phyloP scores from a whole-genome alignment of 2,113 vertebrate species.

The Myxocyprinus asiaticus region DNA sequence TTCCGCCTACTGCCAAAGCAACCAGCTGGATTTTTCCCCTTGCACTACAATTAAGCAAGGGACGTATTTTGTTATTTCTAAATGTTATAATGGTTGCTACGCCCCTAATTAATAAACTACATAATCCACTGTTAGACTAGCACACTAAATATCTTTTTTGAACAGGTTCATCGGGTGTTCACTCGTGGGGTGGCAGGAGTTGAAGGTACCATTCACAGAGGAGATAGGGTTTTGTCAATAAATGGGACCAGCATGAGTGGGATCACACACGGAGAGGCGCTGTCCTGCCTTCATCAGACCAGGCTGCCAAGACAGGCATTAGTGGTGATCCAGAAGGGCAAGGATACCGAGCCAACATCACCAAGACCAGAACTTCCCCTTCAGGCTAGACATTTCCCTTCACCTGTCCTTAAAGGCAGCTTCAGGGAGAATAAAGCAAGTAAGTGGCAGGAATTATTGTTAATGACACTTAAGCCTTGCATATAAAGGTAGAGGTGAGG shows the following conservation, averaged over 20 bases:
- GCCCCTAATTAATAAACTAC: too few species aligned
- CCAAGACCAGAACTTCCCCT: constrained; percentile 62
- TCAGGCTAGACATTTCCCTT: constrained; percentile 58
- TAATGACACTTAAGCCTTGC: not conserved
- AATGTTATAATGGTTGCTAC: too few species aligned
- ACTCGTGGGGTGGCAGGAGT: constrained; percentile 83
- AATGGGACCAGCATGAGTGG: constrained; percentile 80
- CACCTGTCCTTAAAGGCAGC: constrained; percentile 61
- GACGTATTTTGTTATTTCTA: too few species aligned
- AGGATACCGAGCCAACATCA: constrained; percentile 55
- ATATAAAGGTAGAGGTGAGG: too few species aligned
- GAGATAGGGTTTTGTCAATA: constrained; percentile 86
- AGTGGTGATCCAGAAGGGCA: constrained; percentile 80
- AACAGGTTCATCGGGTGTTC: constrained; percentile 92
- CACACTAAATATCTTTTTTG: not conserved
- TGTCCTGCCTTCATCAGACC: constrained; percentile 85
- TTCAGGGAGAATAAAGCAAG: constrained; percentile 71
- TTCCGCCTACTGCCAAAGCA: too few species aligned
- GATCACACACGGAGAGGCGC: constrained; percentile 82
- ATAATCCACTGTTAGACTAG: too few species aligned
- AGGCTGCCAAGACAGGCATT: constrained; percentile 77
- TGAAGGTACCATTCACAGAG: constrained; percentile 84
- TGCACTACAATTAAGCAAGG: too few species aligned
- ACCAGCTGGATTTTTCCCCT: too few species aligned
- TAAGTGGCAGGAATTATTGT: constrained; percentile 49